Base-by-base conservation (phyloP, 2,888 invertebrate genomes). In the Cybosia mesomella region DNA sequence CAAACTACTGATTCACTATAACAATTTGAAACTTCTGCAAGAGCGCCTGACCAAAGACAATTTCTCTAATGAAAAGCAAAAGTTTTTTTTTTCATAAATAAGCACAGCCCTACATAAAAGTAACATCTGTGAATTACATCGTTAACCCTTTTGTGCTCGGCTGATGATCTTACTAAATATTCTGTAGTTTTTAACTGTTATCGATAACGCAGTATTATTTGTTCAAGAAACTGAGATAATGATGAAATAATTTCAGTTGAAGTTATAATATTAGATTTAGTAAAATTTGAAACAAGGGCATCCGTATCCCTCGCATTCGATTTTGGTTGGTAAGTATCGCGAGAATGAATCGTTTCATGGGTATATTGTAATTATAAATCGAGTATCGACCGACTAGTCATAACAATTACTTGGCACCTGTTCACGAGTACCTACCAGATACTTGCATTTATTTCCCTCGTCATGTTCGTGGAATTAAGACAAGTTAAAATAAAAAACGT, bases 101-200 rank as follows among this genome's bases (percentile, higher is more conserved):
- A 58, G 58, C 34, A 54, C 72, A 72, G 11, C 78, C 80, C 78
- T 80, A 36, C 13, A 15, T 34, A 59, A 36, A 3, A 58, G 55
- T 66, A 78, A 64, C 81, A 80, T 75, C 78, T 80, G 79, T 73
- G 70, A 36, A 63, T 75, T 39, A 68, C 54, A 67, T 74, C 67
- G 65, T 77, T 65, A 68, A 77, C 81, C 73, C 78, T 75, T 69
- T 28, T 22, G 18, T 58, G 63, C 28, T 34, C 58, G 73, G 70
- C 58, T 78, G 53, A 70, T 63, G 72, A 72, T 73, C 78, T 66
- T 59, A 66, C 36, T 22, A 15, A 58, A 69, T 39, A 39, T 54
- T 62, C 43, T 4, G 58, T 66, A 54, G 34, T 24, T 36, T 43
- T 43, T 36, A 59, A 53, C 39, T 66, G 36, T 55, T 55, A 64